Conservation (phyloP, 2,113 vertebrate species). For the Cryptotis parvus region DNA sequence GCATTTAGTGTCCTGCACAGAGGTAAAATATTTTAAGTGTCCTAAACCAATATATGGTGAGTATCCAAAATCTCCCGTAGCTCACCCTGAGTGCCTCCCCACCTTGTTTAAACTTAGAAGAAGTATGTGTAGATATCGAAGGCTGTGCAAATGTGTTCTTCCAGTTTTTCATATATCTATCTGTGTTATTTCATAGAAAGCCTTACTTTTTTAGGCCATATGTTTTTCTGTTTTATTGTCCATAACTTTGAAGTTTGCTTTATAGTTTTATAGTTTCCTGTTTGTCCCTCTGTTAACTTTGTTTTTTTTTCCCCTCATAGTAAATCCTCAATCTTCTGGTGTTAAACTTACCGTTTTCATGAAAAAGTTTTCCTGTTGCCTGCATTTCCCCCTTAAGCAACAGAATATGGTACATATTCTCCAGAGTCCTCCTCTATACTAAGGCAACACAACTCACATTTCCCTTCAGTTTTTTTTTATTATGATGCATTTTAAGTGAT, state of each 20-base stretch:
- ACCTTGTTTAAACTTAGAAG: neutral
- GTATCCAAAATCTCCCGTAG: neutral
- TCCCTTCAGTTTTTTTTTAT: too few relatives aligned
- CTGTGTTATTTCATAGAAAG: neutral
- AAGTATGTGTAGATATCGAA: neutral
- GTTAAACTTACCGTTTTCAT: neutral
- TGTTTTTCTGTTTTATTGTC: too few relatives aligned
- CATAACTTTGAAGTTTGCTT: too few relatives aligned
- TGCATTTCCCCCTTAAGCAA: too few relatives aligned
- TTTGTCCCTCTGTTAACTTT: neutral
- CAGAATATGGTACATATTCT: too few relatives aligned
- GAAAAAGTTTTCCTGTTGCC: too few relatives aligned
- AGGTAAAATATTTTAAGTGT: neutral
- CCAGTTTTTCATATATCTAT: neutral
- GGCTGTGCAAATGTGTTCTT: too few relatives aligned
- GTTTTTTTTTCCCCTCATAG: neutral
- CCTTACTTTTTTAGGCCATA: too few relatives aligned
- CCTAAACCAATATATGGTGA: neutral
- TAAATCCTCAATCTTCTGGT: constrained; percentile 14
- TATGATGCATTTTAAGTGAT: too few relatives aligned
- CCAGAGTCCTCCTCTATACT: too few relatives aligned
- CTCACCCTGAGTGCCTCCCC: neutral
- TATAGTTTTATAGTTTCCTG: neutral
- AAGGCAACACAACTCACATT: too few relatives aligned
- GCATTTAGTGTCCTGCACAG: neutral